These are phyloP conservation scores for Odontomyia ornata DNA, from an alignment of 2,888 invertebrate genomes.

Conservation along the genomic window DNA sequence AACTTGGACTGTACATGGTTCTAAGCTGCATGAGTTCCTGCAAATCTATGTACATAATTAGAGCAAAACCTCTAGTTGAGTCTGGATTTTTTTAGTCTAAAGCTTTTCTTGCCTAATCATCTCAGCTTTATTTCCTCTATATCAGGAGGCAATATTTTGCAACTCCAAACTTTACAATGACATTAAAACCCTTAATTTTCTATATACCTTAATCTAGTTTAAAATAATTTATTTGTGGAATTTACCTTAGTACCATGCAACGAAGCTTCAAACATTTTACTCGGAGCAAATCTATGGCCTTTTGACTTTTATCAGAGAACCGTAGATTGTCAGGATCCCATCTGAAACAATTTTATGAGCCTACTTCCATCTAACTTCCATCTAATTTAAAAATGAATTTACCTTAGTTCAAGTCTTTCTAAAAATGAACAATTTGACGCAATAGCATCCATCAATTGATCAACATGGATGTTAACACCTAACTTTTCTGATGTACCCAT, in stretches of 20 bases:
- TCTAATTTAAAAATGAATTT: constrained; percentile 3
- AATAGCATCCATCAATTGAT: constrained; percentile 97
- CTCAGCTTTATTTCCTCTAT: too few species aligned
- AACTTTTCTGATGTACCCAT: constrained; percentile 98
- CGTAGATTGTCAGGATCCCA: constrained; percentile 99
- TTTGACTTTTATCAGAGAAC: constrained; percentile 99
- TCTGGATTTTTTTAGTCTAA: too few species aligned
- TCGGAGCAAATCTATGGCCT: constrained; percentile 96
- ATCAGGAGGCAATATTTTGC: too few species aligned
- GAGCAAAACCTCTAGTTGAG: too few species aligned
- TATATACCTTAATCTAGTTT: too few species aligned
- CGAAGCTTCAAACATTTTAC: constrained; percentile 93
- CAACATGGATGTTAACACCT: constrained; percentile 96
- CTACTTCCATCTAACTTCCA: background rate
- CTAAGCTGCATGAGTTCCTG: too few species aligned
- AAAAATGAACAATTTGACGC: constrained; percentile 89
- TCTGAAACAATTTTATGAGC: constrained; percentile 54
- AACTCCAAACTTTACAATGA: too few species aligned
- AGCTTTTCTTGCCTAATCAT: too few species aligned
- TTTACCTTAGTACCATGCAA: constrained; percentile 90
- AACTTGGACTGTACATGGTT: too few species aligned
- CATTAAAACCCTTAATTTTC: too few species aligned
- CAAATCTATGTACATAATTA: too few species aligned
- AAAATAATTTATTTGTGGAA: background rate
- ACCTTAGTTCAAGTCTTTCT: constrained; percentile 89